These are phyloP conservation scores for Sphaeridia pumilis DNA, from an alignment of 2,888 invertebrate genomes.

Conservation along the genomic window DNA sequence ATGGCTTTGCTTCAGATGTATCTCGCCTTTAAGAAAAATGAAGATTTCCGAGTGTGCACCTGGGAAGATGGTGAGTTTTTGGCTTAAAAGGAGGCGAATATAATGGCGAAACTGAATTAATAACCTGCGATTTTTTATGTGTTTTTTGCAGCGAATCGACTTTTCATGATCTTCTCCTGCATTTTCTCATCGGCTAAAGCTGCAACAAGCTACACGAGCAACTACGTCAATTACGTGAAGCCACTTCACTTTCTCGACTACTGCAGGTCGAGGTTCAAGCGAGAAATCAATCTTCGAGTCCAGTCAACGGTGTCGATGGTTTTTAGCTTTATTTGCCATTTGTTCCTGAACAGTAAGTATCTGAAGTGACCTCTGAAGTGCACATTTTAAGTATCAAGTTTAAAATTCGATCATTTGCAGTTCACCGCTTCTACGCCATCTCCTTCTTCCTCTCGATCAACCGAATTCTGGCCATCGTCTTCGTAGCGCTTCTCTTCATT, in stretches of 20 bases:
- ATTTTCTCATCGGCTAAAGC: constrained; percentile 13
- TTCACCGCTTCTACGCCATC: constrained; percentile 15
- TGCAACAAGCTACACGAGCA: constrained; percentile 11
- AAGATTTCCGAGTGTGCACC: constrained; percentile 9
- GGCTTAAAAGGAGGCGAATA: neutral
- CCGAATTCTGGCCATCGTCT: constrained; percentile 13
- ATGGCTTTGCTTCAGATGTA: constrained; percentile 15
- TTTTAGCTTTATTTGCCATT: constrained; percentile 7
- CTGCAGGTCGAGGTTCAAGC: constrained; percentile 9
- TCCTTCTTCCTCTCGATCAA: constrained; percentile 14
- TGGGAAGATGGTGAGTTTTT: constrained; percentile 13
- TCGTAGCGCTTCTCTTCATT: constrained; percentile 7
- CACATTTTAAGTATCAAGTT: neutral
- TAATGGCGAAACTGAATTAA: neutral
- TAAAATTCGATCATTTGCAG: neutral
- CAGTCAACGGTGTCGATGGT: constrained; percentile 10
- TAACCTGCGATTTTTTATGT: too few relatives aligned
- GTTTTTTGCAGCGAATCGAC: constrained; percentile 6
- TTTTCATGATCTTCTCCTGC: constrained; percentile 15
- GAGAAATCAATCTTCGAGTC: constrained; percentile 9
- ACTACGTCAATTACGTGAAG: constrained; percentile 11
- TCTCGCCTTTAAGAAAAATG: constrained; percentile 11
- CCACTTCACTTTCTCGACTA: constrained; percentile 14
- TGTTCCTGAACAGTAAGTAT: constrained; percentile 11
- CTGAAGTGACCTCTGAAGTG: neutral